Percentiles rank a stretch among this genome's conserved stretches.
Conservation (phyloP, 2,888 invertebrate species). For the Philhelius pedissequus region DNA sequence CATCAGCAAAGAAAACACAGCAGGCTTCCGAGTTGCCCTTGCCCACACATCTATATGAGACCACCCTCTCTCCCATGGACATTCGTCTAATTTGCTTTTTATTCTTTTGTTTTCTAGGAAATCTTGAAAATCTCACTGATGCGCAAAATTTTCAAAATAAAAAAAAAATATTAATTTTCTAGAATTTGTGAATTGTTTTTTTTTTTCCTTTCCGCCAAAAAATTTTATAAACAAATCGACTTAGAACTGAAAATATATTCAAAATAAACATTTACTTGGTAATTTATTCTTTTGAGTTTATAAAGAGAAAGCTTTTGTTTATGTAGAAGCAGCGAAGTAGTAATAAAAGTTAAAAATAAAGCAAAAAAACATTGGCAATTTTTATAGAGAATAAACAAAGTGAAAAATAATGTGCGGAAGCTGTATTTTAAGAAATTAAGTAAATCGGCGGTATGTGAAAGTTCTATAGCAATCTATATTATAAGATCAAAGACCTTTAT, state of each 20-base stretch:
- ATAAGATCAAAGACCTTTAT: background rate
- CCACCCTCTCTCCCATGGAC: slow-evolving; percentile 29
- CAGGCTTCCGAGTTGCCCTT: slow-evolving; percentile 29
- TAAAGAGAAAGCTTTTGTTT: slow-evolving; percentile 43
- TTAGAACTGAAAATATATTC: slow-evolving; percentile 32
- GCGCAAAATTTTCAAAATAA: slow-evolving; percentile 53
- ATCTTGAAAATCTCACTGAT: slow-evolving; percentile 27
- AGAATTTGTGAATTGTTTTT: slow-evolving; percentile 29
- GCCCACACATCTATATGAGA: background rate
- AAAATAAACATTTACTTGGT: slow-evolving; percentile 50
- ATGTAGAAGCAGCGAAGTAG: slow-evolving; percentile 8
- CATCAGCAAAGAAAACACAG: too few species aligned
- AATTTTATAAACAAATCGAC: slow-evolving; percentile 39
- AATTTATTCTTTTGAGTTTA: slow-evolving; percentile 53
- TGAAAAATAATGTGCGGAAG: background rate
- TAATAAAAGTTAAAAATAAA: slow-evolving; percentile 10
- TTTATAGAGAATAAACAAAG: background rate
- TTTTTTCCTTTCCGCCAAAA: background rate
- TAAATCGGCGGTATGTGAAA: background rate
- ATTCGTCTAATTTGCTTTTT: slow-evolving; percentile 41
- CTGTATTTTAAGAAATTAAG: background rate
- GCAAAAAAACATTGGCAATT: slow-evolving; percentile 4
- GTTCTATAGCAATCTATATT: background rate
- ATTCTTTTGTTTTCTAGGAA: background rate
- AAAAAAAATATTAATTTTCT: slow-evolving; percentile 20